phyloP scores from a whole-genome alignment of 2,888 invertebrate species.

The Gymnocheta viridis region DNA sequence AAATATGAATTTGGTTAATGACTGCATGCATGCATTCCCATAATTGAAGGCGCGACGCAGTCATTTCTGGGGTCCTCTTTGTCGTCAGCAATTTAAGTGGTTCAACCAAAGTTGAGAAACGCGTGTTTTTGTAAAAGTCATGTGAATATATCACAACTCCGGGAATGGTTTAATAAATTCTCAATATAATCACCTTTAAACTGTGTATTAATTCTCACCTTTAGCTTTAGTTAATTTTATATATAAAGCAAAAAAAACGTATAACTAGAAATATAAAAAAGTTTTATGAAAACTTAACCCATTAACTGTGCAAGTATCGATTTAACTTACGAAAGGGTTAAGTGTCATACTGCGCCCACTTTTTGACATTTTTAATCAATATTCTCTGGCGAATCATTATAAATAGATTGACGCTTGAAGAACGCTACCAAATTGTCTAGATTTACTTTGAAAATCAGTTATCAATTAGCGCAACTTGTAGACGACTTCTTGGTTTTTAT shows the following conservation, averaged over 20 bases:
- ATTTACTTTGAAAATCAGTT: no score
- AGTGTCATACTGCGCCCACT: no score
- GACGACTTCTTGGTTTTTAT: no score
- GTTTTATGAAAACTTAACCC: conserved; percentile 24
- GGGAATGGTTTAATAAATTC: conserved; percentile 78
- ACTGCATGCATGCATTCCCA: conserved; percentile 1
- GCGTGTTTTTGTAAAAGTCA: conserved; percentile 63
- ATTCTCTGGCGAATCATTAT: no score
- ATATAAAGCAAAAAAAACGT: background rate
- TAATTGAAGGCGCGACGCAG: conserved; percentile 11
- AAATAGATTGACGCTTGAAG: no score
- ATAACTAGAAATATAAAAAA: background rate
- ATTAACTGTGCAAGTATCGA: background rate
- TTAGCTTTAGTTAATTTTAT: conserved; percentile 72
- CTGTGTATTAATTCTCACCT: conserved; percentile 76
- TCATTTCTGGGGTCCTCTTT: conserved; percentile 17
- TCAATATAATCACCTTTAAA: conserved; percentile 78
- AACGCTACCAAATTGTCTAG: no score
- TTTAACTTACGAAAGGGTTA: no score
- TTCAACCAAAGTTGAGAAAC: conserved; percentile 32
- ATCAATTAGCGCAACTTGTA: no score
- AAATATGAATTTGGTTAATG: conserved; percentile 22
- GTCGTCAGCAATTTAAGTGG: conserved; percentile 24
- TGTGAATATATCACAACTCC: conserved; percentile 61
- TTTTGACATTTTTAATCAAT: no score